A percentile compares a stretch with the other conserved stretches of the same genome.
Conservation (phyloP, 2,888 invertebrate genomes). For the Meghimatium bilineatum region DNA sequence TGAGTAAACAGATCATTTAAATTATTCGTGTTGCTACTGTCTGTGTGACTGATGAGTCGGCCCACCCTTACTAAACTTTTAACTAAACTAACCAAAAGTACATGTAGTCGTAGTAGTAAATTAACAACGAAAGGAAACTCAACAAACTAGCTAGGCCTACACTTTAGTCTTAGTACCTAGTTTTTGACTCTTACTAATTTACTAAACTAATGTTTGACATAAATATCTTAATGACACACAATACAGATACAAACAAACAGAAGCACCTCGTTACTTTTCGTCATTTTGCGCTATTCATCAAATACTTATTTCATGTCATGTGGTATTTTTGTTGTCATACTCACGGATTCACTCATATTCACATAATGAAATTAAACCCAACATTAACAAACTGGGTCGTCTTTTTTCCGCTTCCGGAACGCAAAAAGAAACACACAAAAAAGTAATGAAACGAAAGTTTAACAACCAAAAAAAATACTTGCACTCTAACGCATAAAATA, state of each 20-base stretch:
- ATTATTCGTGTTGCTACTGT: neutral
- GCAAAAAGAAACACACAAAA: neutral
- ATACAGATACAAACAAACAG: neutral
- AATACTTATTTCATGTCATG: neutral
- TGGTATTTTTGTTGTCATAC: neutral
- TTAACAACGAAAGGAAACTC: too few species aligned
- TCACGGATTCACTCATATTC: neutral
- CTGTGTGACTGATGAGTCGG: too few species aligned
- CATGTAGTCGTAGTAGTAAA: too few species aligned
- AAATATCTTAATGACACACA: neutral
- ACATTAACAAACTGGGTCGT: neutral
- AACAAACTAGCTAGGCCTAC: too few species aligned
- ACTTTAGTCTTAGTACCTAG: too few species aligned
- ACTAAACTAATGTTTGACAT: too few species aligned
- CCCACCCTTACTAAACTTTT: too few species aligned
- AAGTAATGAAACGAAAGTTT: constrained; percentile 15
- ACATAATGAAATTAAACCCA: neutral
- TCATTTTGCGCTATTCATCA: neutral
- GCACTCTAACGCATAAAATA: too few species aligned
- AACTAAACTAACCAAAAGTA: too few species aligned
- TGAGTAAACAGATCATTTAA: too few species aligned
- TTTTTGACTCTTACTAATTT: too few species aligned
- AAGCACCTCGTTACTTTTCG: neutral
- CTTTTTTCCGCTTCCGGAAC: constrained; percentile 14
- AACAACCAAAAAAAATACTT: too few species aligned